Conservation (phyloP, 2,797 vertebrate genomes). For the Sebastes umbrosus region DNA sequence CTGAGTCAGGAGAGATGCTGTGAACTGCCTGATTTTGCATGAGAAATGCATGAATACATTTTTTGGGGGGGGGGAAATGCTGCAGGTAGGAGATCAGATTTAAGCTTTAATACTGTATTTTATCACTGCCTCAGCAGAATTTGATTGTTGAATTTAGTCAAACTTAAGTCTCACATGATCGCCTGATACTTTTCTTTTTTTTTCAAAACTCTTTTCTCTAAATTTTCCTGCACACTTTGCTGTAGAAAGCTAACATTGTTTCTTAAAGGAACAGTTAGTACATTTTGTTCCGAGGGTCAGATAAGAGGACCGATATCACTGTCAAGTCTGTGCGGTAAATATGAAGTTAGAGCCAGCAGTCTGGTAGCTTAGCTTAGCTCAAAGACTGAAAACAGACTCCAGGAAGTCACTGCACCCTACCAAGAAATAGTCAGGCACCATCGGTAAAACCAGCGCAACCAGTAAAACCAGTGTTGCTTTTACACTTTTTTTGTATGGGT, state of each 20-base stretch:
- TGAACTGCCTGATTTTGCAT: conserved; percentile 54
- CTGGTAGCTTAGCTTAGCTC: background rate
- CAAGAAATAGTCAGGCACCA: background rate
- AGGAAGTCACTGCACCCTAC: background rate
- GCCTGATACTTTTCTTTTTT: background rate
- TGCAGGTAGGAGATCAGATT: conserved; percentile 34
- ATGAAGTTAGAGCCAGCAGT: background rate
- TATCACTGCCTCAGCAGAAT: conserved; percentile 45
- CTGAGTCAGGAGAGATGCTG: conserved; percentile 50
- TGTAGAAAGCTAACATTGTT: background rate
- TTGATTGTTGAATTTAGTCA: conserved; percentile 11
- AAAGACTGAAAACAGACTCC: background rate
- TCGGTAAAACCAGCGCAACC: background rate
- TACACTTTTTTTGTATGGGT: background rate
- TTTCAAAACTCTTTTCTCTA: background rate
- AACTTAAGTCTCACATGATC: conserved; percentile 11
- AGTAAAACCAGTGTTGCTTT: background rate
- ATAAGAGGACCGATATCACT: background rate
- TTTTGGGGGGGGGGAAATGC: background rate
- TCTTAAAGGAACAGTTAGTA: background rate
- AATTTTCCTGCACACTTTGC: background rate
- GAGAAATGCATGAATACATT: conserved; percentile 56
- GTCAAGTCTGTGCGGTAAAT: too few species aligned
- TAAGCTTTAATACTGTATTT: conserved; percentile 21
- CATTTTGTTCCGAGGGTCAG: background rate